A percentile compares a stretch with the other conserved stretches of the same genome.
Conservation (phyloP, 2,797 vertebrate species). For the Syngnathus acus region DNA sequence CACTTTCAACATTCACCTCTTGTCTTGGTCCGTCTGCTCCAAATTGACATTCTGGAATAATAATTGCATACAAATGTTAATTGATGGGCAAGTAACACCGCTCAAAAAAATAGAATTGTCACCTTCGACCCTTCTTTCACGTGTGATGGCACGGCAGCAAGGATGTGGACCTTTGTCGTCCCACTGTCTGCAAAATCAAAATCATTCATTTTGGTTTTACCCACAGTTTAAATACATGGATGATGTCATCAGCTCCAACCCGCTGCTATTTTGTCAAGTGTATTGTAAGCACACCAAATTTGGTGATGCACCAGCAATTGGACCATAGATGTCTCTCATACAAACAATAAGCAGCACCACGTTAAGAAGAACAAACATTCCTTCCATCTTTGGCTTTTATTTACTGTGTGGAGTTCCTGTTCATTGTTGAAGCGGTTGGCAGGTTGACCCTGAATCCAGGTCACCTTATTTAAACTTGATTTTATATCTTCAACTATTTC, state of each 20-base stretch:
- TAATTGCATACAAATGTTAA: no score
- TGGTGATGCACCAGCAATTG: background rate
- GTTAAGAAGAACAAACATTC: background rate
- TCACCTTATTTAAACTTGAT: background rate
- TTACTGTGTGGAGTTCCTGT: background rate
- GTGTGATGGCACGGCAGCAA: slow-evolving; percentile 8
- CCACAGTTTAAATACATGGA: background rate
- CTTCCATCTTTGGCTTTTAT: slow-evolving; percentile 5
- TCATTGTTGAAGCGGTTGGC: background rate
- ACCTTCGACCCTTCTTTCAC: slow-evolving; percentile 32
- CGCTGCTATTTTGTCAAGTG: background rate
- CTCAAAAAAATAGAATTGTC: background rate
- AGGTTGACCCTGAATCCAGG: background rate
- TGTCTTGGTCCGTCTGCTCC: slow-evolving; percentile 3
- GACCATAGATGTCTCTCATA: background rate
- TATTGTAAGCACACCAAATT: background rate
- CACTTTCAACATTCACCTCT: background rate
- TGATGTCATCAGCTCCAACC: no score
- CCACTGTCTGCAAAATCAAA: slow-evolving; percentile 5
- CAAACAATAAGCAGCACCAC: background rate
- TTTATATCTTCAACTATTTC: no score
- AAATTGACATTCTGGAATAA: background rate
- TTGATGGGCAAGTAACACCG: no score
- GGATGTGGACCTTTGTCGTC: background rate
- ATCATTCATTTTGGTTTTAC: background rate